These are phyloP conservation scores for Campodea augens DNA, from an alignment of 1,140 invertebrate genomes.

Conservation along the genomic window DNA sequence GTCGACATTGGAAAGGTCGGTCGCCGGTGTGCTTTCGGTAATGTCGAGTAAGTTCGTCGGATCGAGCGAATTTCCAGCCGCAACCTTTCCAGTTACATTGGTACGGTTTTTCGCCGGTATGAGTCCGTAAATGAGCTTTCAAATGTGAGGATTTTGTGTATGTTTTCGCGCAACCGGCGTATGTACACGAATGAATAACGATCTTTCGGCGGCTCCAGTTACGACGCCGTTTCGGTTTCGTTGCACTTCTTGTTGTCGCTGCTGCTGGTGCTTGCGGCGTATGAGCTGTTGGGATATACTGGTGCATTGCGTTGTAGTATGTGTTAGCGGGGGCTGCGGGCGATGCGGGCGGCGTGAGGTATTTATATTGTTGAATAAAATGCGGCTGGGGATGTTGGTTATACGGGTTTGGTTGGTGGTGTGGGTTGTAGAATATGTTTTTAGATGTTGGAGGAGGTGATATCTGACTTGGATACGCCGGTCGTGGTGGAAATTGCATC, in stretches of 20 bases:
- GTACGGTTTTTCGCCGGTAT: conserved; percentile 54
- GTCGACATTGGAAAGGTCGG: conserved; percentile 35
- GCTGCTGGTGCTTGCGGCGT: neutral
- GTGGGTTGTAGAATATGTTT: too few relatives aligned
- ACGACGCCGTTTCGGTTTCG: conserved; percentile 23
- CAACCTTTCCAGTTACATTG: conserved; percentile 48
- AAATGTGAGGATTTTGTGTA: conserved; percentile 54
- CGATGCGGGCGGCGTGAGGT: too few relatives aligned
- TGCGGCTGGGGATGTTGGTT: too few relatives aligned
- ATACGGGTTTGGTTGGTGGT: too few relatives aligned
- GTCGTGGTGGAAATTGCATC: too few relatives aligned
- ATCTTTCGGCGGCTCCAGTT: conserved; percentile 31
- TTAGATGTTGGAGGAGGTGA: too few relatives aligned
- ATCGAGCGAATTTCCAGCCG: conserved; percentile 50
- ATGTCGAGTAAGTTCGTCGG: conserved; percentile 46
- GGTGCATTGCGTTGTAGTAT: conserved; percentile 12
- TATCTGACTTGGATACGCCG: too few relatives aligned
- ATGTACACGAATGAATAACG: conserved; percentile 37
- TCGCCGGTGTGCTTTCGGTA: conserved; percentile 42
- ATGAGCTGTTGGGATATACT: conserved; percentile 9
- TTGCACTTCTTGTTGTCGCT: conserved; percentile 11
- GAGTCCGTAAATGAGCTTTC: conserved; percentile 48
- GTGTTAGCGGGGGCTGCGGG: too few relatives aligned
- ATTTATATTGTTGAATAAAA: too few relatives aligned
- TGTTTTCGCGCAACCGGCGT: conserved; percentile 44